Percentiles rank a stretch among this genome's conserved stretches.
phyloP scores from a whole-genome alignment of 2,888 invertebrate genomes.

The Xanthorhoe designata region DNA sequence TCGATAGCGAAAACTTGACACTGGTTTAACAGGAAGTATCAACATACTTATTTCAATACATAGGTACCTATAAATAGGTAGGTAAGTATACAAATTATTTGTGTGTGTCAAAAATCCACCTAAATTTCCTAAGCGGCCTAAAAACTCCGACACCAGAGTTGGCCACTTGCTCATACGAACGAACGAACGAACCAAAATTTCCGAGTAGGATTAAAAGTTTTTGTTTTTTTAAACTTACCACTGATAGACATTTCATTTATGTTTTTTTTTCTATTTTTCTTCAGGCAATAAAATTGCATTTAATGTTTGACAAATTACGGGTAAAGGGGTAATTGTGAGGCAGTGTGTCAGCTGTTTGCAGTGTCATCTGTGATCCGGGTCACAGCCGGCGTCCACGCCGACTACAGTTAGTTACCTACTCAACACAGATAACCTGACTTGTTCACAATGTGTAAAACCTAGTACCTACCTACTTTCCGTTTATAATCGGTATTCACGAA shows the following conservation, averaged over 20 bases:
- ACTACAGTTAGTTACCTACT: slow-evolving; percentile 14
- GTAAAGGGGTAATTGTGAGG: slow-evolving; percentile 49
- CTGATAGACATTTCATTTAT: too few species aligned
- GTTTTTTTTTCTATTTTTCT: background rate
- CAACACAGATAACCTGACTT: background rate
- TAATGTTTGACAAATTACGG: slow-evolving; percentile 19
- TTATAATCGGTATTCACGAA: background rate
- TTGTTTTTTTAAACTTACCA: too few species aligned
- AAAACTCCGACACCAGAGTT: too few species aligned
- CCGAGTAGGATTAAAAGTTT: too few species aligned
- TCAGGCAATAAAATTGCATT: slow-evolving; percentile 14
- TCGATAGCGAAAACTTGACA: slow-evolving; percentile 25
- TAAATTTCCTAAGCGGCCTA: too few species aligned
- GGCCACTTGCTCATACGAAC: too few species aligned
- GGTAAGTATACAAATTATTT: background rate
- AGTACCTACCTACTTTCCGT: background rate
- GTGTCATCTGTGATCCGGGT: slow-evolving; percentile 78
- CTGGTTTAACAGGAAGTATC: slow-evolving; percentile 32
- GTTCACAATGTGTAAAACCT: too few species aligned
- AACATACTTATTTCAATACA: background rate
- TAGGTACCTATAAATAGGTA: background rate
- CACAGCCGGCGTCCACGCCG: slow-evolving; percentile 47
- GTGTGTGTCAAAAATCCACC: too few species aligned
- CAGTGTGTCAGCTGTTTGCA: slow-evolving; percentile 65
- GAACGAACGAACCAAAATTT: too few species aligned